Conservation (phyloP, 2,113 vertebrate genomes). For the Aviceda subcristata region DNA sequence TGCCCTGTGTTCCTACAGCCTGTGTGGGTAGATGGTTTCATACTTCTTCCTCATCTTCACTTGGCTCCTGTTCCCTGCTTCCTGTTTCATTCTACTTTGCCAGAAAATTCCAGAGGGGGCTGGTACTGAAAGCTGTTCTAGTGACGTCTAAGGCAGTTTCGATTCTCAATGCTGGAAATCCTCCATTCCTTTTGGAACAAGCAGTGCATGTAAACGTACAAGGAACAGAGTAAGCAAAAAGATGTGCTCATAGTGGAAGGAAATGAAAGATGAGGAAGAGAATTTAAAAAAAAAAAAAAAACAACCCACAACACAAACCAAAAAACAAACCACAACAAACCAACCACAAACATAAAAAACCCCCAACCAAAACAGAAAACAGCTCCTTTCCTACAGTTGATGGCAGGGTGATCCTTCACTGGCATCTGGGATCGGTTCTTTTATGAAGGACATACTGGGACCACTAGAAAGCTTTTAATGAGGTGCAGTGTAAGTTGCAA, state of each 20-base stretch:
- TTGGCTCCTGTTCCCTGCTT: neutral
- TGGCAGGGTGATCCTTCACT: neutral
- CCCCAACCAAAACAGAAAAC: neutral
- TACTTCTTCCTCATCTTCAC: neutral
- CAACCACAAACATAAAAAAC: neutral
- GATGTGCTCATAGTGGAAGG: accelerated
- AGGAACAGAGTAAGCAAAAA: neutral
- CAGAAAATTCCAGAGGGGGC: neutral
- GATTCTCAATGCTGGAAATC: neutral
- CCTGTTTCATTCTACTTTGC: neutral
- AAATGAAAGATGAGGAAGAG: neutral
- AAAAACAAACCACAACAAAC: neutral
- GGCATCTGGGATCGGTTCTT: neutral
- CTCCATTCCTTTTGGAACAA: neutral
- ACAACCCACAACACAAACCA: neutral
- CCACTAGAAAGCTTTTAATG: neutral
- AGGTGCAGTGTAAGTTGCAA: neutral
- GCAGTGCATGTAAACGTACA: neutral
- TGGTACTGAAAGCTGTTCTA: neutral
- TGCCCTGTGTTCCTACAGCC: neutral
- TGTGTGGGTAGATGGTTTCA: neutral
- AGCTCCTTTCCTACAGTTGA: neutral
- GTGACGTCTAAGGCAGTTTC: neutral
- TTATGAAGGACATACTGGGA: neutral
- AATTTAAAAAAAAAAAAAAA: neutral